phyloP scores from a whole-genome alignment of 1,140 invertebrate species.

The Notospermus geniculatus region DNA sequence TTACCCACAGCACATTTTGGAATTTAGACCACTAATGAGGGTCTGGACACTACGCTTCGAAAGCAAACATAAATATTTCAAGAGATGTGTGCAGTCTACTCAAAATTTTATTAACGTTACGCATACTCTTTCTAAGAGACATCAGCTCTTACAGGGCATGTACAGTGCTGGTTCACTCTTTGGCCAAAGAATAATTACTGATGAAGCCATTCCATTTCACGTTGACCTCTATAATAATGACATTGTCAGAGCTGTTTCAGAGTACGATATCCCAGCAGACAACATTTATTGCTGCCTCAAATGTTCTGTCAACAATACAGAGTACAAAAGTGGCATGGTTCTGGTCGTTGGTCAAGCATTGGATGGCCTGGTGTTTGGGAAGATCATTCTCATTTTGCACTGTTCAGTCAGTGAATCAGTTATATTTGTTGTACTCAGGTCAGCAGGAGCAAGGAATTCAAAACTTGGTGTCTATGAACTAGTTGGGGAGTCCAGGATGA shows the following conservation, averaged over 20 bases:
- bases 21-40: constrained; percentile 4
- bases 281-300: background rate
- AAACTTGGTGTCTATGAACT: constrained; percentile 7
- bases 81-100: background rate
- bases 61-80: constrained; percentile 8
- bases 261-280: background rate
- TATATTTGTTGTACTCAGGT: background rate
- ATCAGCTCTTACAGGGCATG: constrained; percentile 2
- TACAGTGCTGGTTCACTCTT: constrained; percentile 1
- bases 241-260: background rate
- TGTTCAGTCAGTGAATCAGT: no score
- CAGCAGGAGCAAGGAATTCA: background rate
- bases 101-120: constrained; percentile 9
- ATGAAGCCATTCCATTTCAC: constrained; percentile 4
- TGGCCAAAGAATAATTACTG: background rate
- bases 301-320: background rate
- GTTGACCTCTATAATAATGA: constrained; percentile 4
- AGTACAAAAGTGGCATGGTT: constrained; percentile 6
- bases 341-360: background rate
- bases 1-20: background rate
- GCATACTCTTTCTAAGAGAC: background rate
- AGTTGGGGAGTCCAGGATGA: background rate
- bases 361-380: constrained; percentile 1
- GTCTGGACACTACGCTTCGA: constrained; percentile 7
- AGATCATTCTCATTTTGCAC: constrained; percentile 3